These are phyloP conservation scores for Calycopis cecrops DNA, from an alignment of 1,140 invertebrate species.

Conservation along the genomic window DNA sequence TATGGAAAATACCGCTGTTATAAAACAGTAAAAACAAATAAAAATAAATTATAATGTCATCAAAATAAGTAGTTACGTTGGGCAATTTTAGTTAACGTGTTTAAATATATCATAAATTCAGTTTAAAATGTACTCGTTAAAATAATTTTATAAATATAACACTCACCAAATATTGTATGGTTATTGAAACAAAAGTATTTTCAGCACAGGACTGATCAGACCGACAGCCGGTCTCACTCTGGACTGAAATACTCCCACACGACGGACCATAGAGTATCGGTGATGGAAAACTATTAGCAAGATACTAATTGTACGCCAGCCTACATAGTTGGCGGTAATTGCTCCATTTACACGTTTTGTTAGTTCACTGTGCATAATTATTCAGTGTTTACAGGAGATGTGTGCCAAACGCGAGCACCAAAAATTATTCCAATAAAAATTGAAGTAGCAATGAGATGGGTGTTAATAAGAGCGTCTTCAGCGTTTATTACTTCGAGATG, in stretches of 20 bases:
- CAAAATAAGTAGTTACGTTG: too few relatives aligned
- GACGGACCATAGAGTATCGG: constrained; percentile 48
- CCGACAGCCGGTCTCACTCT: constrained; percentile 54
- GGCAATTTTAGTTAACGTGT: too few relatives aligned
- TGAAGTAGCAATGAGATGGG: constrained; percentile 25
- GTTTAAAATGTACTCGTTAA: too few relatives aligned
- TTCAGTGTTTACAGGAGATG: constrained; percentile 58
- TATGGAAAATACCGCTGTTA: too few relatives aligned
- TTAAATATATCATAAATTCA: too few relatives aligned
- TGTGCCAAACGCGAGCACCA: constrained; percentile 45
- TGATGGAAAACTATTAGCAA: constrained; percentile 72
- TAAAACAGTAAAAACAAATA: too few relatives aligned
- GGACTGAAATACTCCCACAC: constrained; percentile 49
- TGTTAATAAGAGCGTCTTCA: constrained; percentile 34
- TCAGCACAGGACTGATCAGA: constrained; percentile 42
- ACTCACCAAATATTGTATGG: too few relatives aligned
- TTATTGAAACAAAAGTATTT: constrained; percentile 12
- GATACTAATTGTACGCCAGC: constrained; percentile 68
- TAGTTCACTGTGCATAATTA: constrained; percentile 68
- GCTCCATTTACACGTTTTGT: constrained; percentile 71
- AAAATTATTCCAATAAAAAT: constrained; percentile 36
- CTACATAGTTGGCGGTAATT: constrained; percentile 70
- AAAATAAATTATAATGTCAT: too few relatives aligned
- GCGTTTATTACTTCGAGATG: constrained; percentile 28
- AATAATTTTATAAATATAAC: too few relatives aligned